Base-by-base conservation (phyloP, 92 coral and sea anemone species). In the Zoanthus sansibaricus region DNA sequence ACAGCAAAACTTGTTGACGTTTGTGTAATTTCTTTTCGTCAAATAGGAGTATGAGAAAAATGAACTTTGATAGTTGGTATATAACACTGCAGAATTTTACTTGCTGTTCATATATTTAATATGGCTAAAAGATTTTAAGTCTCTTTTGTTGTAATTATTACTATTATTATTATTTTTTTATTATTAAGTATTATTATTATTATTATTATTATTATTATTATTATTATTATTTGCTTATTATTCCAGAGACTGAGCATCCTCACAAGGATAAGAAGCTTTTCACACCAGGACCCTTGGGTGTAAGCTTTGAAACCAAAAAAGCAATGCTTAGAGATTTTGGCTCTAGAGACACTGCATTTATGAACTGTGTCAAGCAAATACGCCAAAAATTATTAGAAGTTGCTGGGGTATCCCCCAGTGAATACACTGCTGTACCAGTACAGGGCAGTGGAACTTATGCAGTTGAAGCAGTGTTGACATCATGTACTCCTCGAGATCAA, bases 381-480 rank as follows among this genome's bases (percentile, higher is more conserved):
- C 91, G 99, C 30, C 69, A 90, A 61, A 93, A 85, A 79, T 92
- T 96, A 18, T 86, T 96, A 70, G 94, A 88, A 49, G 90, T 96
- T 72, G 99, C 99, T 77, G 98, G 95, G 18, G 96, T 95, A 33
- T 90, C 99, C 9, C 89, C 95, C 6, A 89, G 88, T 47, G 93
- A 91, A 70, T 96, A 86, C 84, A 85, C 99, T 3, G 82, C 95
- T 1, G 76, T 96, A 21, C 95, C 91, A n/a, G 83, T 96, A 51
- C 99, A 96, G 61, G 99, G 99, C 1, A 94, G 98, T 80, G 99
- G 99, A 7, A 93, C 99, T 7, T 95, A 95, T 87, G 93, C 98
- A 8, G 88, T 96, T 5, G 99, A 96, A 84, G 89, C 99, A 8
- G 98, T 95, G 18, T 83, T 97, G 18, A 94, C 98, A 6, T 95